Evolutionary conservation across 2,113 vertebrate species (phyloP), one percentile per base, ranked within the genome.

Genomic region (Erythrolamprus reginae): DNA sequence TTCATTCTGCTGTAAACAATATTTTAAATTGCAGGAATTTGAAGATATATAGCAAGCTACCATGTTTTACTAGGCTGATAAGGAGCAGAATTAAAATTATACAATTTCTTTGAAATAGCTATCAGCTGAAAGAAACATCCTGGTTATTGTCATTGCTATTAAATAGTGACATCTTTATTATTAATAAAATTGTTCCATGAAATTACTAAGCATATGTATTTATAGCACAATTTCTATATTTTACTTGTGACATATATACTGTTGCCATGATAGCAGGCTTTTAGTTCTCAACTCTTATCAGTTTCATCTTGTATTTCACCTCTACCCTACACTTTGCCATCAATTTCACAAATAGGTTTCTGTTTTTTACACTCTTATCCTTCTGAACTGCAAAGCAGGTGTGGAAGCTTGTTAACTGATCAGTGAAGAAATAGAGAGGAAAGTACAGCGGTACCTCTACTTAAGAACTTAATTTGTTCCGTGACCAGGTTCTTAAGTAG

Each of bases 141-240:
- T 87, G 51, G 89, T 89, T 61, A 45, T 53, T 84, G 89, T 94
- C 94, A 89, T 89, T 94, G 91, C 89, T 87, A 82, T 10, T 84
- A 95, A 61, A 15, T 38, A 3, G 48, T 83, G 89, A 88, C 0
- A 1, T 55, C 65, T 87, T 94, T 10, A 2, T 89, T 91, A 92
- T 92, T 87, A 88, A 50, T 88, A 83, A 61, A 91, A 92, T 19
- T 53, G 89, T 90, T 89, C 85, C 82, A 89, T 90, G 91, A 90
- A 89, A 47, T 89, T 90, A 90, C 93, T 2, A 0, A 84, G 93
- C 70, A 92, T 84, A 92, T 52, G 93, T 91, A 51, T 86, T 91
- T 1, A 90, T 42, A 2, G 90, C 89, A 89, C 88, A 28, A 13
- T 94, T 95, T 93, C 91, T 90, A 93, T 94, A 45, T 93, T 91